Percentiles rank a stretch among this genome's conserved stretches.
Evolutionary conservation across 2,113 vertebrate species (phyloP).

Genomic region (Drymodes brunneopygia): DNA sequence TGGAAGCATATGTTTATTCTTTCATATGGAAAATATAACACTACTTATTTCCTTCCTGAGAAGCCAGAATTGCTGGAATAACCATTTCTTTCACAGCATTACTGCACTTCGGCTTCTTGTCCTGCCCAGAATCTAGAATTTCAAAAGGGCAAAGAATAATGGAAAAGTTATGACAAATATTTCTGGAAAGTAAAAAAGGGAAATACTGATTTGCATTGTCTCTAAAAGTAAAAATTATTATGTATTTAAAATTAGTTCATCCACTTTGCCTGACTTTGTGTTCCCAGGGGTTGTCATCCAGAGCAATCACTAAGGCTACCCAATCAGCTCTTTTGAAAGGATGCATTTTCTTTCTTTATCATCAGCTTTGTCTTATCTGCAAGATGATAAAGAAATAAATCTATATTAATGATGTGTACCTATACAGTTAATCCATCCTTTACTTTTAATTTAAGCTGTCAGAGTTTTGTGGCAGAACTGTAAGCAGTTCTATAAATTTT

Average conservation of each 20-base stretch:
- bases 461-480: not conserved
- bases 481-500: not conserved
- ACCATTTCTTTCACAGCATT: not conserved
- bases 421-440: not conserved
- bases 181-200: not conserved
- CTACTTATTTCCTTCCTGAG: not conserved
- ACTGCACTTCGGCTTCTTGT: not conserved
- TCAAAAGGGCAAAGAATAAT: not conserved
- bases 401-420: not conserved
- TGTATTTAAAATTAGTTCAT: not conserved
- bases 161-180: not conserved
- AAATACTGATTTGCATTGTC: not conserved
- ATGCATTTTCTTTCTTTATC: not conserved
- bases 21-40: constrained; percentile 4
- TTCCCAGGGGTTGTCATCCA: not conserved
- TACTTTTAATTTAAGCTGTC: not conserved
- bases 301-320: not conserved
- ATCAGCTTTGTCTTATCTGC: not conserved
- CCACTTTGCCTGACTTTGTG: not conserved
- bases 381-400: not conserved
- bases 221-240: not conserved
- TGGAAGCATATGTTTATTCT: not conserved
- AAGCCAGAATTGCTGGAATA: not conserved
- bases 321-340: not conserved
- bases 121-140: not conserved